Percentiles rank a stretch among this genome's conserved stretches.
Evolutionary conservation across 2,888 invertebrate genomes (phyloP).

Genomic region (Macrophya alboannulata): DNA sequence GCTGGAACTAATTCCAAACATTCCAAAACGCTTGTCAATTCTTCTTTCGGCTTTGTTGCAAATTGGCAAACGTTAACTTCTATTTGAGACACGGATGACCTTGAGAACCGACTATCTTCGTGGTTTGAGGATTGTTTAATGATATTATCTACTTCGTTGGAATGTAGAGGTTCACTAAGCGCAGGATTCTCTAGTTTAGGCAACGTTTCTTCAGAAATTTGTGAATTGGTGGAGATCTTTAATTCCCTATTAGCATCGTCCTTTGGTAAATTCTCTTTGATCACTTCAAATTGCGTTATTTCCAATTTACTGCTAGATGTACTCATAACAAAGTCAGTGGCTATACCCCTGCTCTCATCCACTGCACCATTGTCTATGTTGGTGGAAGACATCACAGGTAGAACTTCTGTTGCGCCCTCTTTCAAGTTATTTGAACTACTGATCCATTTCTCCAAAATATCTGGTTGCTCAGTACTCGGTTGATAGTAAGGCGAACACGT

Average conservation of each 20-base stretch:
- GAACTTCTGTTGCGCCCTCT: conserved; percentile 45
- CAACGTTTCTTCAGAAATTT: conserved; percentile 21
- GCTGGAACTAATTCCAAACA: conserved; percentile 74
- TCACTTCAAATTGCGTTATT: conserved; percentile 76
- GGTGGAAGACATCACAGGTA: conserved; percentile 55
- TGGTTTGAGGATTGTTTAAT: conserved; percentile 36
- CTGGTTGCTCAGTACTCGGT: conserved; percentile 64
- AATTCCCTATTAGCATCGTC: conserved; percentile 73
- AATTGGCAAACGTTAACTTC: background rate
- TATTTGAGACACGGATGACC: conserved; percentile 45
- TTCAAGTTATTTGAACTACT: conserved; percentile 2
- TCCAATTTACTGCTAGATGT: conserved; percentile 65
- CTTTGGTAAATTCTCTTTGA: conserved; percentile 74
- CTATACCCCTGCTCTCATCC: background rate
- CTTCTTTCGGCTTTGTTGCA: conserved; percentile 59
- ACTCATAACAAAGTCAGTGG: conserved; percentile 61
- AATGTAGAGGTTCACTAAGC: background rate
- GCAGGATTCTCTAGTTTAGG: background rate
- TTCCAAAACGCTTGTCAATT: conserved; percentile 72
- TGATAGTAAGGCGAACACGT: conserved; percentile 72
- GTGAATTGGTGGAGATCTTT: conserved; percentile 67
- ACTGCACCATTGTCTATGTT: background rate
- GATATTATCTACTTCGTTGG: background rate
- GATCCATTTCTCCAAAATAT: conserved; percentile 34
- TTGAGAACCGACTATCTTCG: conserved; percentile 59